phyloP scores from a whole-genome alignment of 2,113 vertebrate genomes.

The Balaeniceps rex region DNA sequence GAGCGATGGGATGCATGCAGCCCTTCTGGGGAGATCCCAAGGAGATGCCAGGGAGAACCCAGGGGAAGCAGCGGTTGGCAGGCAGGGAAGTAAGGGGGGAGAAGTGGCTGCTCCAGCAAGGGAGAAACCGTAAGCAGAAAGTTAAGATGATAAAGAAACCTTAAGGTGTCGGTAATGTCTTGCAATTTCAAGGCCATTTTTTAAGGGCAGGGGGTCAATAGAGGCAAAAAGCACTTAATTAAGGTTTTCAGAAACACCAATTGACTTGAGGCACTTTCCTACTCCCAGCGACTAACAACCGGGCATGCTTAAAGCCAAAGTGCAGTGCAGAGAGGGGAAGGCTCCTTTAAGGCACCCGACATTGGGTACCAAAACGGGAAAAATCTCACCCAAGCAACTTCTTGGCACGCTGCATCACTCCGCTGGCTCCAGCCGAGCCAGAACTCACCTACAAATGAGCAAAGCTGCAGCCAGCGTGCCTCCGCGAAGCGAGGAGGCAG shows the following conservation, averaged over 20 bases:
- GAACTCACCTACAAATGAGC: not conserved
- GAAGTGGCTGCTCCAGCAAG: not conserved
- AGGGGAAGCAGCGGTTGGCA: rapidly evolving
- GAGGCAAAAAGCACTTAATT: slow-evolving; percentile 31
- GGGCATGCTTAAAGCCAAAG: not conserved
- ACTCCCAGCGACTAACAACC: not conserved
- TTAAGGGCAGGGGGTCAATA: not conserved
- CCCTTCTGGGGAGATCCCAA: not conserved
- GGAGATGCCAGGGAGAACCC: not conserved
- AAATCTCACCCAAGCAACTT: not conserved
- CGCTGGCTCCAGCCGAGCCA: not conserved
- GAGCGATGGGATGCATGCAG: not conserved
- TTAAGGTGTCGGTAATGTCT: not conserved
- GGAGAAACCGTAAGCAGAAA: not conserved
- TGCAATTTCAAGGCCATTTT: not conserved
- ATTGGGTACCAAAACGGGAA: not conserved
- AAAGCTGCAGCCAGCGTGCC: not conserved
- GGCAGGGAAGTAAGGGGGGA: not conserved
- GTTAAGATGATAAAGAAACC: not conserved
- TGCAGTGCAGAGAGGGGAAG: not conserved
- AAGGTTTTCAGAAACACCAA: not conserved
- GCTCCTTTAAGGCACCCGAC: not conserved
- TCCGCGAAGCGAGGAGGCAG: not conserved
- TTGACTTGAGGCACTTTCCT: not conserved
- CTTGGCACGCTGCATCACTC: not conserved